Percentiles rank a stretch among this genome's conserved stretches.
phyloP scores from a whole-genome alignment of 2,113 vertebrate species.

The Martes martes region DNA sequence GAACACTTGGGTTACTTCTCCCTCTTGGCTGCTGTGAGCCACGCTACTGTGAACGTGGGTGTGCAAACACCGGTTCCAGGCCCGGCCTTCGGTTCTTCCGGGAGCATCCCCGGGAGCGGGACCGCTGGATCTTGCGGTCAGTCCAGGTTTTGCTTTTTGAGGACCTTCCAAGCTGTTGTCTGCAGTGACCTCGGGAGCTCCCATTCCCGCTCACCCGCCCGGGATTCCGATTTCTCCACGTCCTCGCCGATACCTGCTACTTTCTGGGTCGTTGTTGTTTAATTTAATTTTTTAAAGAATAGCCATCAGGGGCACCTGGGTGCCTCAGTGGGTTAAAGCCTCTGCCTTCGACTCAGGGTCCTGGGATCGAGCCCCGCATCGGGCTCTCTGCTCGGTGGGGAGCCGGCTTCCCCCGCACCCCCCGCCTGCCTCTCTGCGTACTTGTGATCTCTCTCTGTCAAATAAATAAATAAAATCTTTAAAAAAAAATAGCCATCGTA shows the following conservation, averaged over 20 bases:
- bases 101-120: neutral
- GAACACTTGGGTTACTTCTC: neutral
- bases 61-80: neutral
- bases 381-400: no score
- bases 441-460: no score
- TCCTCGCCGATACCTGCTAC: neutral
- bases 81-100: neutral
- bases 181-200: neutral
- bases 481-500: neutral
- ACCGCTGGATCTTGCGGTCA: rapidly evolving
- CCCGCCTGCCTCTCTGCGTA: no score
- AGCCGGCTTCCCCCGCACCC: no score
- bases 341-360: no score
- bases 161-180: rapidly evolving
- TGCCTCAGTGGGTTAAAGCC: no score
- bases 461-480: no score
- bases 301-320: neutral
- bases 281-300: neutral
- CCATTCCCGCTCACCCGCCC: rapidly evolving
- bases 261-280: neutral
- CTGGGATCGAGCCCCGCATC: no score
- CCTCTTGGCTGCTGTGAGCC: neutral
- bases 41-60: rapidly evolving
- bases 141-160: neutral
- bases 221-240: neutral